These are phyloP conservation scores for Tamandua tetradactyla DNA, from an alignment of 2,797 vertebrate species.

Conservation along the genomic window DNA sequence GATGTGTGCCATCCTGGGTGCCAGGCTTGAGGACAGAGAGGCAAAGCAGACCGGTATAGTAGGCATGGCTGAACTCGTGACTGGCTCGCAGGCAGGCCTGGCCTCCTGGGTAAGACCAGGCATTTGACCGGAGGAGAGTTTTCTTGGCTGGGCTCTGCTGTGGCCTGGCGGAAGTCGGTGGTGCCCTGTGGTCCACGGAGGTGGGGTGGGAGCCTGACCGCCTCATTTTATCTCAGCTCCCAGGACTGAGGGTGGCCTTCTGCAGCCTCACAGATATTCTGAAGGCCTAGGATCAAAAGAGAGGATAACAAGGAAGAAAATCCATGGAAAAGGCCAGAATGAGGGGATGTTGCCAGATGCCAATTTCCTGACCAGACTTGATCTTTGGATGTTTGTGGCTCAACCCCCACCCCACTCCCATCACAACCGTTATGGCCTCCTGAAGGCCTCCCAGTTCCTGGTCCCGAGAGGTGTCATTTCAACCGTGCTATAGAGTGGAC, in stretches of 20 bases:
- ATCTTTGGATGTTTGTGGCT: conserved; percentile 25
- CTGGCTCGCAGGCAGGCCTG: neutral
- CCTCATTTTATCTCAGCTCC: conserved; percentile 31
- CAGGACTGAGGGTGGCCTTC: neutral
- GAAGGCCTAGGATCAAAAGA: neutral
- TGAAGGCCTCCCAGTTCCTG: neutral
- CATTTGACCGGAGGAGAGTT: neutral
- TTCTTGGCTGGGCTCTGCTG: neutral
- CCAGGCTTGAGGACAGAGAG: neutral
- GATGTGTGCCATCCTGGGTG: neutral
- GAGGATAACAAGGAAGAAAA: neutral
- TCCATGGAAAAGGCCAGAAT: neutral
- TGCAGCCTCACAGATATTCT: neutral
- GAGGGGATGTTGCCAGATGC: neutral
- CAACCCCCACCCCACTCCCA: neutral
- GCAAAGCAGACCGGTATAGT: neutral
- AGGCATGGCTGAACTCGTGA: neutral
- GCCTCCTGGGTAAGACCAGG: neutral
- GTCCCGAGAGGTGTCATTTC: neutral
- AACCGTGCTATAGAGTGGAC: neutral
- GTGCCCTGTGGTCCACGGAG: neutral
- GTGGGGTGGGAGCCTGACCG: neutral
- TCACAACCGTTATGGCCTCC: neutral
- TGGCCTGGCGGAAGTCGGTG: neutral
- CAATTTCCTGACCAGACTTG: conserved; percentile 39